Conservation (phyloP, 2,113 vertebrate genomes). For the Sapajus apella region DNA sequence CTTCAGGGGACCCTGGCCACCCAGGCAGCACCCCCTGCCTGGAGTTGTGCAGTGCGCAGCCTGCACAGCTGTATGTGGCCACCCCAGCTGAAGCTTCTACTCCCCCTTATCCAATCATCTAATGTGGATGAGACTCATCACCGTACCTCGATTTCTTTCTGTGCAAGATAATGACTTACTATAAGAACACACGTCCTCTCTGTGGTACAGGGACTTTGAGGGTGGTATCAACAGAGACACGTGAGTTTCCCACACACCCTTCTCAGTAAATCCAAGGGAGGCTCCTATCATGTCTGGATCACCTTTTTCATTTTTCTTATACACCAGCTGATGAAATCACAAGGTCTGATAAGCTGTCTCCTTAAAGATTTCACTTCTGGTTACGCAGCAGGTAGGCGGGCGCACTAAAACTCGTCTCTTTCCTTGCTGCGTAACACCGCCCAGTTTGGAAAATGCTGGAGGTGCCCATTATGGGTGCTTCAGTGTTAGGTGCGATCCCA, state of each 20-base stretch:
- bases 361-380: constrained; percentile 49
- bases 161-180: neutral
- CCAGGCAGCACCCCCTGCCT: too few species aligned
- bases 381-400: neutral
- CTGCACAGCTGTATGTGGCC: accelerated
- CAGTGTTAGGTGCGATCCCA: neutral
- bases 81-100: neutral
- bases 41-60: neutral
- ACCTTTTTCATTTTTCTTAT: constrained; percentile 66
- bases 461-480: neutral
- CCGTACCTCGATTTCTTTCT: neutral
- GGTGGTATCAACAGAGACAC: neutral
- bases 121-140: accelerated
- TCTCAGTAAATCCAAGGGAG: neutral
- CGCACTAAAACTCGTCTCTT: neutral
- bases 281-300: neutral
- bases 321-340: constrained; percentile 35
- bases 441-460: neutral
- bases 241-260: accelerated
- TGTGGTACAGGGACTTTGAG: neutral
- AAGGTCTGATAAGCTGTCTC: constrained; percentile 34
- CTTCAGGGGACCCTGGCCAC: neutral
- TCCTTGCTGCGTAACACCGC: neutral
- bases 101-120: too few species aligned
- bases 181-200: neutral